Percentiles rank a stretch among this genome's conserved stretches.
Evolutionary conservation across 2,888 invertebrate genomes (phyloP).

Genomic region (Automeris io): DNA sequence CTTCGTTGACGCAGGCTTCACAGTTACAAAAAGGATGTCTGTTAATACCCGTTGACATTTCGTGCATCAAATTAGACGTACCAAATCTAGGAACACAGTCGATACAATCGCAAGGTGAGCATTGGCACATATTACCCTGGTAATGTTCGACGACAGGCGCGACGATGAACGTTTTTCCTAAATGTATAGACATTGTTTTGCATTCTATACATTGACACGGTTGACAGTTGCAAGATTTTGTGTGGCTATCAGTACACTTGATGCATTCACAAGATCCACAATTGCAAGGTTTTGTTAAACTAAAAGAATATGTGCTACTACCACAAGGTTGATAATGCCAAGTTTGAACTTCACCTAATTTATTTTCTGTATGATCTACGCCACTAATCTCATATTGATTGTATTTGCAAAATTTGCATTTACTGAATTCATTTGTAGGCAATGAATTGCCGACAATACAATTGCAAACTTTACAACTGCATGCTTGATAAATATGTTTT

Average conservation of each 20-base stretch:
- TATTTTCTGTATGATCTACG: constrained; percentile 3
- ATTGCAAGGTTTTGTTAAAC: constrained; percentile 27
- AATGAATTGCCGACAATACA: constrained; percentile 31
- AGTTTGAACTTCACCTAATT: not conserved
- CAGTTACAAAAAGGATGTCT: constrained; percentile 34
- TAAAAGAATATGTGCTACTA: too few species aligned
- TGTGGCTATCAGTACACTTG: constrained; percentile 12
- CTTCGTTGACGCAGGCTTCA: constrained; percentile 32
- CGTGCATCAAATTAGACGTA: constrained; percentile 25
- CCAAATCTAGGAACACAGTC: constrained; percentile 30
- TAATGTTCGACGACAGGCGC: constrained; percentile 27
- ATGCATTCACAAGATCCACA: constrained; percentile 35
- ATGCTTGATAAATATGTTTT: constrained; percentile 50
- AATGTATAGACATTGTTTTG: constrained; percentile 14
- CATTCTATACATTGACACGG: constrained; percentile 39
- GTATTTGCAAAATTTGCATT: constrained; percentile 39
- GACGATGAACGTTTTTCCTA: constrained; percentile 22
- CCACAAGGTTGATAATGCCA: too few species aligned
- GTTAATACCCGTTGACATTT: constrained; percentile 35
- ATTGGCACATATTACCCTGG: constrained; percentile 29
- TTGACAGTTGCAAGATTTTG: constrained; percentile 30
- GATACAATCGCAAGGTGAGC: constrained; percentile 43
- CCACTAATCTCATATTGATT: constrained; percentile 20
- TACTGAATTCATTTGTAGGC: constrained; percentile 21
- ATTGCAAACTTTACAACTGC: constrained; percentile 59